phyloP scores from a whole-genome alignment of 2,888 invertebrate genomes.

The Mesorhabditis spiculigera region DNA sequence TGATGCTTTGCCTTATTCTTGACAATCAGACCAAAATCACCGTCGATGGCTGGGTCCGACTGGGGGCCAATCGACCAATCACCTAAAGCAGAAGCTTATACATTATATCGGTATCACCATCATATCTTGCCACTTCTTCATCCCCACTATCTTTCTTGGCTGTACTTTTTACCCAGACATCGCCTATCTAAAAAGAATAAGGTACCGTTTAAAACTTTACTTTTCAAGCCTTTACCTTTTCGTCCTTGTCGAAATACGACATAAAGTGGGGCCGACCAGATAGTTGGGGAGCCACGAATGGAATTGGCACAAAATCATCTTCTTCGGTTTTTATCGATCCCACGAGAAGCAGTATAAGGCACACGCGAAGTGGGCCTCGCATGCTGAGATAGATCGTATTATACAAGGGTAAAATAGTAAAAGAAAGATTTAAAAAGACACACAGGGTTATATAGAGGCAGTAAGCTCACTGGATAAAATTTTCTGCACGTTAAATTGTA shows the following conservation, averaged over 20 bases:
- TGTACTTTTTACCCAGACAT: constrained; percentile 79
- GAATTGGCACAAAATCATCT: background rate
- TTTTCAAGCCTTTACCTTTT: background rate
- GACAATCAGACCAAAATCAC: constrained; percentile 82
- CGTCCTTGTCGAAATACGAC: background rate
- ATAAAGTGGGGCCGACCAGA: background rate
- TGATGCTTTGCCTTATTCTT: constrained; percentile 89
- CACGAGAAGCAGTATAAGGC: no score
- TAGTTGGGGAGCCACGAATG: background rate
- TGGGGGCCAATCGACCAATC: constrained; percentile 75
- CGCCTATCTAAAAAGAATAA: constrained; percentile 66
- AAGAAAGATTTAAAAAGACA: no score
- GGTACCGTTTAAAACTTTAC: background rate
- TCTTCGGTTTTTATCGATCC: background rate
- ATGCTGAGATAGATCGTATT: no score
- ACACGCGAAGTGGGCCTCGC: no score
- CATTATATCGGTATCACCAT: constrained; percentile 68
- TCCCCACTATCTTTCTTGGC: constrained; percentile 83
- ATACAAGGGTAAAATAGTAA: no score
- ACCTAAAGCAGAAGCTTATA: constrained; percentile 60
- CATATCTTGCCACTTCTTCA: constrained; percentile 88
- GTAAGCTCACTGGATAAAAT: no score
- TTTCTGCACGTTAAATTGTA: no score
- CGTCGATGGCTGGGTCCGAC: constrained; percentile 73
- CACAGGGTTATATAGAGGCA: no score